Conservation (phyloP, 2,888 invertebrate genomes). For the Congeria kusceri region DNA sequence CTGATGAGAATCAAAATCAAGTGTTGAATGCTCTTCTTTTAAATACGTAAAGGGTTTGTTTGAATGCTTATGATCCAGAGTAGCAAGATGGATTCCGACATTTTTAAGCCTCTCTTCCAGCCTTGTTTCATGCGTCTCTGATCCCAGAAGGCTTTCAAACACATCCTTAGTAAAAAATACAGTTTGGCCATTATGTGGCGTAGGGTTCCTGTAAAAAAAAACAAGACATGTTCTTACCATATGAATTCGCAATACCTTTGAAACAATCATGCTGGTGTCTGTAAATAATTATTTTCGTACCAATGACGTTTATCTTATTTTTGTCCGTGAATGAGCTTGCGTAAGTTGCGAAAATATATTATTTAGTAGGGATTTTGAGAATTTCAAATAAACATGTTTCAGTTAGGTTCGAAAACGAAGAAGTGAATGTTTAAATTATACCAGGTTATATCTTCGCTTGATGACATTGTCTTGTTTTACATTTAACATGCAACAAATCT, state of each 20-base stretch:
- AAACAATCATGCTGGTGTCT: too few relatives aligned
- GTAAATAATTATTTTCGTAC: too few relatives aligned
- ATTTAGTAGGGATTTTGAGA: too few relatives aligned
- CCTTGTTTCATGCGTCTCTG: conserved; percentile 64
- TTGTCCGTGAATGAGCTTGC: too few relatives aligned
- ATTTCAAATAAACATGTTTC: too few relatives aligned
- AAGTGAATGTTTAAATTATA: background rate
- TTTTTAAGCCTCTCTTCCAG: conserved; percentile 42
- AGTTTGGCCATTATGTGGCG: conserved; percentile 65
- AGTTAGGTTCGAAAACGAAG: too few relatives aligned
- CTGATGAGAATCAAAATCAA: too few relatives aligned
- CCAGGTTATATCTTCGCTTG: background rate
- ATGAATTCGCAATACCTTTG: too few relatives aligned
- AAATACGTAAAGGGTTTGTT: conserved; percentile 4
- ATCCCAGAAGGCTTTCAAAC: conserved; percentile 56
- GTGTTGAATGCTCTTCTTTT: background rate
- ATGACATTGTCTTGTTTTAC: too few relatives aligned
- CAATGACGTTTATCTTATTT: too few relatives aligned
- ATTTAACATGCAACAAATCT: too few relatives aligned
- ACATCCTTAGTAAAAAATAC: conserved; percentile 72
- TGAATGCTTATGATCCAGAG: background rate
- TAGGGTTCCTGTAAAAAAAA: conserved; percentile 44
- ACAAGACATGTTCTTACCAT: background rate
- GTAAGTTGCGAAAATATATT: too few relatives aligned
- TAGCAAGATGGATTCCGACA: conserved; percentile 34